phyloP scores from a whole-genome alignment of 2,888 invertebrate species.

The Acronicta psi region DNA sequence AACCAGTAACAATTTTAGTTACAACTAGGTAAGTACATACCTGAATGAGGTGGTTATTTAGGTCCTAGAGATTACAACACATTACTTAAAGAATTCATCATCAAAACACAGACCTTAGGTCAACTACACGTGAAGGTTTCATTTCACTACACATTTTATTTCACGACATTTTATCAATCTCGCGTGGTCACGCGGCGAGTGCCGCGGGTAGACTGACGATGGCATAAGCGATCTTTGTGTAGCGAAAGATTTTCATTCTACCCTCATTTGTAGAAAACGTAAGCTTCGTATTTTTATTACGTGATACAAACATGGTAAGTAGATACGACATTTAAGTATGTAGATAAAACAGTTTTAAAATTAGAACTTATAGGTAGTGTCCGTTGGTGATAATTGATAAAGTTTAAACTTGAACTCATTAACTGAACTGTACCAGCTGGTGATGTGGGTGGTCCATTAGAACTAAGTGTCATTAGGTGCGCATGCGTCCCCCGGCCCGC shows the following conservation, averaged over 20 bases:
- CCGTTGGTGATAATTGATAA: slow-evolving; percentile 6
- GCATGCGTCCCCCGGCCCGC: slow-evolving; percentile 37
- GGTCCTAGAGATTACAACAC: slow-evolving; percentile 24
- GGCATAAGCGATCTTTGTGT: too few species aligned
- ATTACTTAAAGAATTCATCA: background rate
- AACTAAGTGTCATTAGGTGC: slow-evolving; percentile 44
- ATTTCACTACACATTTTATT: too few species aligned
- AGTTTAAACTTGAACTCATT: slow-evolving; percentile 7
- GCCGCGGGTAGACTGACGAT: too few species aligned
- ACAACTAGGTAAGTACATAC: slow-evolving; percentile 16
- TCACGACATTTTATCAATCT: too few species aligned
- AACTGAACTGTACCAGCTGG: slow-evolving; percentile 35
- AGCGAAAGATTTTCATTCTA: too few species aligned
- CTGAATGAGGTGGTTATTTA: slow-evolving; percentile 10
- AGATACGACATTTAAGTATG: too few species aligned
- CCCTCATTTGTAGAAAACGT: too few species aligned
- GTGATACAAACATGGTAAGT: too few species aligned
- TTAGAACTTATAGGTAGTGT: slow-evolving; percentile 28
- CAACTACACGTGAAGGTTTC: too few species aligned
- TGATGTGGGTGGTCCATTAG: slow-evolving; percentile 35
- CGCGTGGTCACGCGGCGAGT: too few species aligned
- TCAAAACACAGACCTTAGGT: too few species aligned
- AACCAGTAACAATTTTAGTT: slow-evolving; percentile 14
- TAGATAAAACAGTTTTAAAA: background rate
- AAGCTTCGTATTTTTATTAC: too few species aligned